These are phyloP conservation scores for Penaeus chinensis DNA, from an alignment of 1,140 invertebrate species.

Conservation along the genomic window DNA sequence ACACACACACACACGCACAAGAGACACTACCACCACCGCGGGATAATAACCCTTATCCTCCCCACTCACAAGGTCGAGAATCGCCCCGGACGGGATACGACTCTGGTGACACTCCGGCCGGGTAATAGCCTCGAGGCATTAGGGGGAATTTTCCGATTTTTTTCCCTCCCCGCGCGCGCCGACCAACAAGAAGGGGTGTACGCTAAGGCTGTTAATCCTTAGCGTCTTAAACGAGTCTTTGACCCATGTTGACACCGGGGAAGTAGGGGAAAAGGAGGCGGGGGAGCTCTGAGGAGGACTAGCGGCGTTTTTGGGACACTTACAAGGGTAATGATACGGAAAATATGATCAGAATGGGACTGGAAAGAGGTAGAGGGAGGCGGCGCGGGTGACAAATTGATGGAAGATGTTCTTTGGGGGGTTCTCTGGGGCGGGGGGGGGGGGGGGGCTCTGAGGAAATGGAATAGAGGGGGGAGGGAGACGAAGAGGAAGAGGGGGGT, in stretches of 20 bases:
- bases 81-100: slow-evolving; percentile 18
- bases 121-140: slow-evolving; percentile 46
- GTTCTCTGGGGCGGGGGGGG: not conserved
- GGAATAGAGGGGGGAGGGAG: not conserved
- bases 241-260: slow-evolving; percentile 30
- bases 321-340: slow-evolving; percentile 51
- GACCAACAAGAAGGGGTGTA: not conserved
- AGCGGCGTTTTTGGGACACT: slow-evolving; percentile 38
- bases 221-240: slow-evolving; percentile 3
- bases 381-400: slow-evolving; percentile 47
- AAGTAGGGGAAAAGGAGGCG: not conserved
- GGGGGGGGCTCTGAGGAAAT: not conserved
- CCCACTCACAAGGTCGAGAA: slow-evolving; percentile 13
- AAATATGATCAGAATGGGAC: slow-evolving; percentile 57
- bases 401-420: slow-evolving; percentile 36
- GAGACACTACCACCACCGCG: not conserved
- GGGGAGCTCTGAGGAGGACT: not conserved
- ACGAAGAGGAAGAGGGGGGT: not conserved
- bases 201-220: slow-evolving; percentile 48
- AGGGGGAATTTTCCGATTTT: slow-evolving; percentile 42
- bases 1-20: not conserved
- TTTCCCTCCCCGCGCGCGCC: not conserved
- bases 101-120: slow-evolving; percentile 31
- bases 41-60: not conserved
- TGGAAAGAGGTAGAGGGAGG: slow-evolving; percentile 39